Percentiles rank a stretch among this genome's conserved stretches.
These are phyloP conservation scores for Marisa cornuarietis DNA, from an alignment of 1,140 invertebrate genomes.

Conservation along the genomic window DNA sequence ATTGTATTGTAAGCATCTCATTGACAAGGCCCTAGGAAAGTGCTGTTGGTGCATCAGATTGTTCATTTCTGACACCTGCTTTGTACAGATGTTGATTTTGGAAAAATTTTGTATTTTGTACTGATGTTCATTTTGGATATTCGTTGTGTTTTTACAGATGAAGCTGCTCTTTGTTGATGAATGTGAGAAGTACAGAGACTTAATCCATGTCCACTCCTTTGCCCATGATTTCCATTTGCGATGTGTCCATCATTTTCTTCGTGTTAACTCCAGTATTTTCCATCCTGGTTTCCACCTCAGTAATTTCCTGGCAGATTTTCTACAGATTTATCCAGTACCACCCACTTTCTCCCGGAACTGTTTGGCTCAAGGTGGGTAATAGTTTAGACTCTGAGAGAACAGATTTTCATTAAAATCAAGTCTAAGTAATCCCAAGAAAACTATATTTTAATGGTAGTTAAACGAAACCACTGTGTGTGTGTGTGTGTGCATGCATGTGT, in stretches of 20 bases:
- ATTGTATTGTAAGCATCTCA: no score
- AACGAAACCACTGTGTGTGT: no score
- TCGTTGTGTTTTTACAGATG: conserved; percentile 67
- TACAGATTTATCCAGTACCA: conserved; percentile 84
- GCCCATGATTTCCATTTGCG: conserved; percentile 88
- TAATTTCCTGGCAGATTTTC: conserved; percentile 83
- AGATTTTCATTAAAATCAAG: neutral
- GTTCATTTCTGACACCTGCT: no score
- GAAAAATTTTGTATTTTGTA: no score
- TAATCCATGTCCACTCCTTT: conserved; percentile 86
- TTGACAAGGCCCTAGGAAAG: no score
- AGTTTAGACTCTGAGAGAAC: conserved; percentile 65
- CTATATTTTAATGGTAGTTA: no score
- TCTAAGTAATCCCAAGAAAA: no score
- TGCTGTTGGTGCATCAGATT: no score
- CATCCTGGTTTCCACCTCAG: conserved; percentile 79
- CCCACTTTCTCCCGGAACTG: conserved; percentile 85
- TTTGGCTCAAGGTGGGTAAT: conserved; percentile 74
- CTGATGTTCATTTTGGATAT: neutral
- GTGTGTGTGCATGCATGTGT: no score
- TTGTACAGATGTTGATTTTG: no score
- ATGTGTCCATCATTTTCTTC: conserved; percentile 78
- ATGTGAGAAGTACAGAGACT: conserved; percentile 78
- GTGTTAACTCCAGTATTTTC: conserved; percentile 71
- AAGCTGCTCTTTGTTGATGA: conserved; percentile 79